phyloP scores from a whole-genome alignment of 2,888 invertebrate species.

The Platycheirus rosarum region DNA sequence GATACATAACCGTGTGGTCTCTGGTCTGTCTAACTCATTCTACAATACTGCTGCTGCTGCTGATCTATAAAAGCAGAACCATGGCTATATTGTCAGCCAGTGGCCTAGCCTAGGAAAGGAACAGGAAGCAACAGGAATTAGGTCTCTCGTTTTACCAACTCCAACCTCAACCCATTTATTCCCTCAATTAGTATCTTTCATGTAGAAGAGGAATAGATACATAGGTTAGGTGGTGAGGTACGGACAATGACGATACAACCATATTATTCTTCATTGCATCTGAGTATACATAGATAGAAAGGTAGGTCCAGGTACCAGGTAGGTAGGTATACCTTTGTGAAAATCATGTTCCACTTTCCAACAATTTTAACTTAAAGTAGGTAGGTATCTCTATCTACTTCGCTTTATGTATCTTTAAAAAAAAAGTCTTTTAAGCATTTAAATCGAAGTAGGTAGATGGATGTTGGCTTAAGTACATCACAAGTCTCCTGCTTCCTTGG shows the following conservation, averaged over 20 bases:
- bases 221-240: too few relatives aligned
- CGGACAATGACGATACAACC: too few relatives aligned
- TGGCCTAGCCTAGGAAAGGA: not conserved
- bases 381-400: too few relatives aligned
- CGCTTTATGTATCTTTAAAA: conserved; percentile 1
- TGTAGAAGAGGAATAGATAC: not conserved
- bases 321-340: not conserved
- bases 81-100: not conserved
- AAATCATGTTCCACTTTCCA: conserved; percentile 17
- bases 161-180: conserved; percentile 17
- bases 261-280: too few relatives aligned
- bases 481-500: conserved; percentile 7
- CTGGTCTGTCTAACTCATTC: not conserved
- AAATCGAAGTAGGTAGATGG: conserved; percentile 3
- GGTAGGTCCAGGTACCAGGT: too few relatives aligned
- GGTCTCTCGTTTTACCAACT: conserved; percentile 18
- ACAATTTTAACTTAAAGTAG: conserved; percentile 20
- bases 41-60: too few relatives aligned
- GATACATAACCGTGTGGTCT: conserved; percentile 15
- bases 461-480: not conserved
- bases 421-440: conserved; percentile 11
- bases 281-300: too few relatives aligned
- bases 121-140: conserved; percentile 21
- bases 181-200: conserved; percentile 20
- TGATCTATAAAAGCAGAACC: too few relatives aligned